Evolutionary conservation across 2,113 vertebrate genomes (phyloP), one percentile per base, ranked within the genome.

Genomic region (Phalacrocorax pelagicus): DNA sequence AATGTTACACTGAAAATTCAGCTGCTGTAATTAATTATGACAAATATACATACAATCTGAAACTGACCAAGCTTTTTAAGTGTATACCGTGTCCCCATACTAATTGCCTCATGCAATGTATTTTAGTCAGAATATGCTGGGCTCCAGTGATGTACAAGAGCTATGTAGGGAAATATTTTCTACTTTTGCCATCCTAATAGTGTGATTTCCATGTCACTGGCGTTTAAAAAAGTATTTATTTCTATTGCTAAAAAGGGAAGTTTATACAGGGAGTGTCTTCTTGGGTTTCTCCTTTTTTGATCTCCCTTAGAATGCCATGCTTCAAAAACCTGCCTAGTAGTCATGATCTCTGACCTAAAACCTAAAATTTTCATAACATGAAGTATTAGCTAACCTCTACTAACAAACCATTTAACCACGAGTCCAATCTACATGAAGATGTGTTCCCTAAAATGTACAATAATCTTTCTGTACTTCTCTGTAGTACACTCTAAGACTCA

Each of bases 71-170:
- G 49, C n/a, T 92, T 96, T 91, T 69, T 16, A 92, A 69, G 15
- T 84, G 44, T 55, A 75, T 75, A 54, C 38, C 54, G 36, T 94
- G 19, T 70, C 78, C 38, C 15, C 42, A 38, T 59, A 46, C 47
- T 94, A 92, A 81, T 92, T 93, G 57, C 83, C 61, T 91, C 42
- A 19, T 82, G 34, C 34, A 88, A 71, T 95, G 96, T 91, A 73
- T 93, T 97, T 96, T 67, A 78, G 52, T 86, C 58, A 67, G 46
- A 85, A 65, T 74, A 54, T 8, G 4, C 40, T 79, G 49, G 5
- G 11, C 40, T 95, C 46, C 58, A 54, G n/a, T 78, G 38, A 89
- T 17, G 24, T 70, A 32, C 20, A 63, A 86, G 8, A 75, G 6
- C 9, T 77, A 84, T 94, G 95, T 90, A 90, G 12, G 38, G 61